A percentile compares a stretch with the other conserved stretches of the same genome.
Evolutionary conservation across 1,140 invertebrate genomes (phyloP).

Genomic region (Pachyrhynchus sulphureomaculatus): DNA sequence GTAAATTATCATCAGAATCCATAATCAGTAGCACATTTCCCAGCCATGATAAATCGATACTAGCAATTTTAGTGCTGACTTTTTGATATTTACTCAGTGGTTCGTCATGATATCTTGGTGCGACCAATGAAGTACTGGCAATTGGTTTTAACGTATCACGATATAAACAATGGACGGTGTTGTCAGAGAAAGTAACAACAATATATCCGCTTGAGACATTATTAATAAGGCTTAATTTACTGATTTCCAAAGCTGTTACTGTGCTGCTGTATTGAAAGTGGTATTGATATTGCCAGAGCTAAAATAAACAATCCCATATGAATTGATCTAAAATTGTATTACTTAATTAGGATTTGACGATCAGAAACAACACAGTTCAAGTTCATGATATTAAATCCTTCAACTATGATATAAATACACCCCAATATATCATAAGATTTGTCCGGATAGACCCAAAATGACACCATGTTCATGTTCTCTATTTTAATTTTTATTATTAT

Average conservation of each 20-base stretch:
- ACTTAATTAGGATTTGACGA: too few relatives aligned
- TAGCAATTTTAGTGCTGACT: constrained; percentile 55
- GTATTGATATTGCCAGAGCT: constrained; percentile 70
- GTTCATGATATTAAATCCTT: too few relatives aligned
- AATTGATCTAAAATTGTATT: not conserved
- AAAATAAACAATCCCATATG: constrained; percentile 25
- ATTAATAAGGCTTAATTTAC: constrained; percentile 64
- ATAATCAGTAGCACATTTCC: constrained; percentile 74
- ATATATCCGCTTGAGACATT: constrained; percentile 64
- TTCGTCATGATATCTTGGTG: constrained; percentile 56
- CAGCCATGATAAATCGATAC: constrained; percentile 74
- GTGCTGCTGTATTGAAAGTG: constrained; percentile 58
- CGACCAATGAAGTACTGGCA: constrained; percentile 55
- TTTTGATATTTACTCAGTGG: constrained; percentile 54
- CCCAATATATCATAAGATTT: too few relatives aligned
- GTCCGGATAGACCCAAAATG: too few relatives aligned
- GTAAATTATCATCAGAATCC: constrained; percentile 73
- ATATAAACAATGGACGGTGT: constrained; percentile 73
- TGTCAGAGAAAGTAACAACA: constrained; percentile 72
- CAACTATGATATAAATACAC: too few relatives aligned
- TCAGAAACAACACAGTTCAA: too few relatives aligned
- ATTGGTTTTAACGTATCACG: constrained; percentile 73
- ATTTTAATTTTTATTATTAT: too few relatives aligned
- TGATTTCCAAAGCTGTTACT: constrained; percentile 58
- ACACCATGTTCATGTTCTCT: too few relatives aligned